phyloP scores from a whole-genome alignment of 2,888 invertebrate species.

The Lobophora halterata region DNA sequence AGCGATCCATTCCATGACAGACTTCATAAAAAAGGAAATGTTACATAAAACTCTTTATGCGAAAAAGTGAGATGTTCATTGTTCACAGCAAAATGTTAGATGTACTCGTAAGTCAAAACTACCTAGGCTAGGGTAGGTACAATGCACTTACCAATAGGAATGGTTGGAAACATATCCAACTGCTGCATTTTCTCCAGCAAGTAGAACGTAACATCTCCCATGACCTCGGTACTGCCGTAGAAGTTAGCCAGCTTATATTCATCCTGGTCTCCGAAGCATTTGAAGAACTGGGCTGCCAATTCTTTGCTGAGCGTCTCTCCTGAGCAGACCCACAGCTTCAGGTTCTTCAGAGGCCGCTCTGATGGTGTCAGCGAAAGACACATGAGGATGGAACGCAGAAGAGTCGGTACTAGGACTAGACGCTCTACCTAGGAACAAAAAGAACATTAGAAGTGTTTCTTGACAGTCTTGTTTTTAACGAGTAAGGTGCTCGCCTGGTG shows the following conservation, averaged over 20 bases:
- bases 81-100: too few species aligned
- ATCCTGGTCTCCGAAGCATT: constrained; percentile 83
- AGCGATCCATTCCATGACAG: too few species aligned
- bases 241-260: constrained; percentile 89
- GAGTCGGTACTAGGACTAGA: constrained; percentile 91
- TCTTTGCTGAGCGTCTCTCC: constrained; percentile 89
- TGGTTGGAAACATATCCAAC: constrained; percentile 82
- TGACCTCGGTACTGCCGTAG: constrained; percentile 95
- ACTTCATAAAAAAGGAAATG: too few species aligned
- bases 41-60: too few species aligned
- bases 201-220: constrained; percentile 94
- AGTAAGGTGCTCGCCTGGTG: too few species aligned
- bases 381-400: constrained; percentile 89
- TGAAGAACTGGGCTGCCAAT: constrained; percentile 88
- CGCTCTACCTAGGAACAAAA: constrained; percentile 84
- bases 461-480: too few species aligned
- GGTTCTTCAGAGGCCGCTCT: constrained; percentile 75
- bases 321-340: constrained; percentile 92
- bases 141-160: constrained; percentile 88
- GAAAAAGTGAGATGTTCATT: too few species aligned
- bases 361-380: constrained; percentile 83
- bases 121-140: neutral
- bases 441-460: too few species aligned
- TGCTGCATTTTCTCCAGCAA: constrained; percentile 82
- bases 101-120: too few species aligned